These are phyloP conservation scores for Cichladusa arquata DNA, from an alignment of 2,113 vertebrate genomes.

Conservation along the genomic window DNA sequence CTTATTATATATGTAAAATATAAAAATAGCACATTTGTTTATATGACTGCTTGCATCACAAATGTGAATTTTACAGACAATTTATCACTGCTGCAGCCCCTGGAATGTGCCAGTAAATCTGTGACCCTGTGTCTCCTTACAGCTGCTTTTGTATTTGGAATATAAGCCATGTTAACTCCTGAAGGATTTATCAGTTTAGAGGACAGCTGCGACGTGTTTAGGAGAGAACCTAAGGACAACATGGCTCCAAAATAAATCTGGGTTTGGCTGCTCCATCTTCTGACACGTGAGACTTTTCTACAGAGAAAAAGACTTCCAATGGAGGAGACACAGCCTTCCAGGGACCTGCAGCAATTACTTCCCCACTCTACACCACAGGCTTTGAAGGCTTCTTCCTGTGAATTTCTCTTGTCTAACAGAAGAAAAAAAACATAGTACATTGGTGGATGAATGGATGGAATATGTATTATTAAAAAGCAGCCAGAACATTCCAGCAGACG, in stretches of 20 bases:
- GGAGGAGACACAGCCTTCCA: background rate
- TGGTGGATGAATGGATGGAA: background rate
- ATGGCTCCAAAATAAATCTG: background rate
- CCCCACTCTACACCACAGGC: background rate
- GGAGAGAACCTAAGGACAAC: background rate
- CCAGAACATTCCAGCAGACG: background rate
- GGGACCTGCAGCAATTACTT: background rate
- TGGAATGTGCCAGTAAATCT: background rate
- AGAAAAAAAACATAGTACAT: background rate
- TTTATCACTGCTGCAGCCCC: background rate
- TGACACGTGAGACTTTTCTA: background rate
- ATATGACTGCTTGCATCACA: background rate
- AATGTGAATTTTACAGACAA: background rate
- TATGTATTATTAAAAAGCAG: background rate
- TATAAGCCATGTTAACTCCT: background rate
- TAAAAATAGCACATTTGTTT: background rate
- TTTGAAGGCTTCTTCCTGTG: background rate
- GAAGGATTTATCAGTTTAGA: slow-evolving; percentile 26
- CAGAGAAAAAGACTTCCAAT: background rate
- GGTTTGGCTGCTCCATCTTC: background rate
- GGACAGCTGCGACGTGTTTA: background rate
- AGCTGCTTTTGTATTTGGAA: slow-evolving; percentile 19
- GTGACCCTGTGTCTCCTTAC: background rate
- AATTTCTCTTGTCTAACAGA: background rate
- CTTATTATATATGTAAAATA: background rate